Evolutionary conservation across 2,113 vertebrate genomes (phyloP).

Genomic region (Pteruthius melanotis): DNA sequence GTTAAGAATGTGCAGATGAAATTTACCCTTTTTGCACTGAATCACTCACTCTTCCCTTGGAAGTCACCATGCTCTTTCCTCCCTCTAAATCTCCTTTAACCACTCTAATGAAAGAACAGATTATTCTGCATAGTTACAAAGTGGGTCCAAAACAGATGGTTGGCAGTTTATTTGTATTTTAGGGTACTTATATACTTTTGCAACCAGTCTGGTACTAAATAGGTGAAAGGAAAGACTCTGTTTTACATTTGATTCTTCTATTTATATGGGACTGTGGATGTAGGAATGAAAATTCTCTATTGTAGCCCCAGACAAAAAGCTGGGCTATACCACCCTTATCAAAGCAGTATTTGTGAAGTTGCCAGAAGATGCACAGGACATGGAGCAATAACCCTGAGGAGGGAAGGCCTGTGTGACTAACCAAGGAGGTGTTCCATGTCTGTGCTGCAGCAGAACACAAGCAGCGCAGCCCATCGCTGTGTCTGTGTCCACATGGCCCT

Average conservation of each 20-base stretch:
- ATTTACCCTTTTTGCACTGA: constrained; percentile 78
- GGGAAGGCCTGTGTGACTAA: neutral
- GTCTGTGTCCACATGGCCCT: neutral
- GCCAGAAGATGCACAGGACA: neutral
- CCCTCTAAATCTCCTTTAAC: constrained; percentile 56
- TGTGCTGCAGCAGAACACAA: neutral
- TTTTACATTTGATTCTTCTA: neutral
- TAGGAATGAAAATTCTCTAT: neutral
- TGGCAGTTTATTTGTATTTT: neutral
- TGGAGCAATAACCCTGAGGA: neutral
- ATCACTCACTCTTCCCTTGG: constrained; percentile 70
- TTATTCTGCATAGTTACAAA: constrained; percentile 27
- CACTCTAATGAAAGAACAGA: constrained; percentile 10
- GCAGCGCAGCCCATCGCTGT: accelerated
- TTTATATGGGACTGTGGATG: neutral
- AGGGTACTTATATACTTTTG: neutral
- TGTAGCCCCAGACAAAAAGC: neutral
- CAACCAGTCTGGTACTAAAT: neutral
- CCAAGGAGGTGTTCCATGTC: neutral
- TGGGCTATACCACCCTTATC: neutral
- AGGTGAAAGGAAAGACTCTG: neutral
- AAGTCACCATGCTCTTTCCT: constrained; percentile 67
- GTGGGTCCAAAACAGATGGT: neutral
- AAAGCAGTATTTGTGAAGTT: neutral
- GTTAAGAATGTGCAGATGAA: constrained; percentile 77